Percentiles rank a stretch among this genome's conserved stretches.
phyloP scores from a whole-genome alignment of 2,113 vertebrate genomes.

The Megaceryle torquata region DNA sequence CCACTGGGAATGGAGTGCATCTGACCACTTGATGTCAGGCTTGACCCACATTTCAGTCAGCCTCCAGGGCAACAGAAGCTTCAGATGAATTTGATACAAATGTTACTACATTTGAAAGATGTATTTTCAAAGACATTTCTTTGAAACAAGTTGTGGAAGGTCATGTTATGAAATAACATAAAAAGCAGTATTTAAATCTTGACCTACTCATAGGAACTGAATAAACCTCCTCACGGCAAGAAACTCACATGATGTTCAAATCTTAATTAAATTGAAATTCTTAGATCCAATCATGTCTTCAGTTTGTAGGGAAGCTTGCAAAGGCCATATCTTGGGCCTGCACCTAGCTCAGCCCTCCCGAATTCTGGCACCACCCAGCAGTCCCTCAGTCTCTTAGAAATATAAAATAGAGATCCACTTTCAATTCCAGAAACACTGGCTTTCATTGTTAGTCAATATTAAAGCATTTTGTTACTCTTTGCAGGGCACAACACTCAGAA shows the following conservation, averaged over 20 bases:
- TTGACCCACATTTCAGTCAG: slow-evolving; percentile 55
- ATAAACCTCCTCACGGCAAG: background rate
- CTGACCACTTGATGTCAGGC: slow-evolving; percentile 71
- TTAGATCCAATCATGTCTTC: background rate
- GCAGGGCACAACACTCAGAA: background rate
- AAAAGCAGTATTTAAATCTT: slow-evolving; percentile 13
- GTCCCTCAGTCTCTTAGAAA: background rate
- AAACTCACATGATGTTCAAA: background rate
- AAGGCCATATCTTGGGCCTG: background rate
- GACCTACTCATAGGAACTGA: background rate
- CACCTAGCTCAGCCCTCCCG: background rate
- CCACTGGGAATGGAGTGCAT: slow-evolving; percentile 10
- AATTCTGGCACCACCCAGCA: background rate
- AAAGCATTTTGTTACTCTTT: background rate
- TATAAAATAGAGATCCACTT: background rate
- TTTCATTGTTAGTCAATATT: background rate
- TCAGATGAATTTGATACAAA: slow-evolving; percentile 12
- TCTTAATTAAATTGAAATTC: background rate
- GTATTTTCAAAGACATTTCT: background rate
- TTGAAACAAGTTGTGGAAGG: background rate
- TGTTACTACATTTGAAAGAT: background rate
- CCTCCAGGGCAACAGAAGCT: slow-evolving; percentile 9
- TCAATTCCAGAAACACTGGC: background rate
- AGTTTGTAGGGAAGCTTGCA: background rate
- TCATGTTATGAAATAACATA: background rate